These are phyloP conservation scores for Lepidostoma basale DNA, from an alignment of 1,140 invertebrate species.

Conservation along the genomic window DNA sequence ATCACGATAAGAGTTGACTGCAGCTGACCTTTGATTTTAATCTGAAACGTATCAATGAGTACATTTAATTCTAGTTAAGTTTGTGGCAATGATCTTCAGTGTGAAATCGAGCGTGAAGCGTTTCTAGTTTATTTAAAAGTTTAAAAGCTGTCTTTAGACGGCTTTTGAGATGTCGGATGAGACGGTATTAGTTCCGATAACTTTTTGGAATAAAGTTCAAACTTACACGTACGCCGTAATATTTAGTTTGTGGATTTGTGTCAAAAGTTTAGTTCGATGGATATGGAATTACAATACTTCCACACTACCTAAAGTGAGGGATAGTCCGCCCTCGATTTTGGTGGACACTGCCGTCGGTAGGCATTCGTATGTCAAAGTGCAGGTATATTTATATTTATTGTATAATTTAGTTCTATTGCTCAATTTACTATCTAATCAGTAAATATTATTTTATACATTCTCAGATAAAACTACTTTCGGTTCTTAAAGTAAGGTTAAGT, in stretches of 20 bases:
- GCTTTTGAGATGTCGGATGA: slow-evolving; percentile 15
- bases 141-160: slow-evolving; percentile 1
- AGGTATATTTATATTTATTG: too few relatives aligned
- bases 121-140: background rate
- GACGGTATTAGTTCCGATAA: slow-evolving; percentile 8
- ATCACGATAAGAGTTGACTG: slow-evolving; percentile 14
- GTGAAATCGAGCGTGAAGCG: slow-evolving; percentile 5
- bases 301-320: slow-evolving; percentile 53
- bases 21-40: slow-evolving; percentile 11
- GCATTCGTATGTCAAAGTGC: slow-evolving; percentile 70
- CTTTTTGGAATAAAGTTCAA: slow-evolving; percentile 13
- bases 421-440: too few relatives aligned
- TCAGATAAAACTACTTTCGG: too few relatives aligned
- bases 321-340: slow-evolving; percentile 66
- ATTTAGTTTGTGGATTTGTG: slow-evolving; percentile 61
- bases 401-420: too few relatives aligned
- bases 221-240: slow-evolving; percentile 37
- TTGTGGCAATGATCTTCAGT: slow-evolving; percentile 19
- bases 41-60: background rate
- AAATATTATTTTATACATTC: too few relatives aligned
- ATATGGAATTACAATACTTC: slow-evolving; percentile 61
- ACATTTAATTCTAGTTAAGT: slow-evolving; percentile 1
- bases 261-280: slow-evolving; percentile 58
- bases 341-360: slow-evolving; percentile 64
- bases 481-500: too few relatives aligned